phyloP scores from a whole-genome alignment of 2,113 vertebrate genomes.

The Hypomesus transpacificus region DNA sequence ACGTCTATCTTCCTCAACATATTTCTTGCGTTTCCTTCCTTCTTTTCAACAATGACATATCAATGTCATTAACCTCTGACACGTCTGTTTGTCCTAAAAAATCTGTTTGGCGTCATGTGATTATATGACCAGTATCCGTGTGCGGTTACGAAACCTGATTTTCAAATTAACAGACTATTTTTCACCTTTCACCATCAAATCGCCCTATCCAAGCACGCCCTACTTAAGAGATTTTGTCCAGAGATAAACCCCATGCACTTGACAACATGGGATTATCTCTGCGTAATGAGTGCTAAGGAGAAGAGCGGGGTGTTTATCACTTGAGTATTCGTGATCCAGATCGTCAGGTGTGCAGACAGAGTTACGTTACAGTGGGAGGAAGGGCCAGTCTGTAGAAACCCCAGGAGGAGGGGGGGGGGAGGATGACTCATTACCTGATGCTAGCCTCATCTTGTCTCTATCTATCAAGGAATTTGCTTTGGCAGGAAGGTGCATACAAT shows the following conservation, averaged over 20 bases:
- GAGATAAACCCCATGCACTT: constrained; percentile 5
- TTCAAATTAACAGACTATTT: background rate
- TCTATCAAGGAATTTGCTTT: too few relatives aligned
- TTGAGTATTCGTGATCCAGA: too few relatives aligned
- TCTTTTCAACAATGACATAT: constrained; percentile 58
- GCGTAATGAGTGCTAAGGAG: background rate
- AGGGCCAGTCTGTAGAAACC: too few relatives aligned
- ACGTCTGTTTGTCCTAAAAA: constrained; percentile 21
- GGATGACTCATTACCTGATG: too few relatives aligned
- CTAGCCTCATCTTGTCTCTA: background rate
- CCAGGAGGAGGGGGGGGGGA: too few relatives aligned
- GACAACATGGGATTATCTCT: background rate
- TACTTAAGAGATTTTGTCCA: constrained; percentile 13
- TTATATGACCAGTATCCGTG: background rate
- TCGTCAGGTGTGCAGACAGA: too few relatives aligned
- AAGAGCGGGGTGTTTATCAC: too few relatives aligned
- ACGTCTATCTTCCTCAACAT: constrained; percentile 50
- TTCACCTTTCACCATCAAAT: background rate
- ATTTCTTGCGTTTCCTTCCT: constrained; percentile 61
- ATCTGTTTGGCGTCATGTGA: too few relatives aligned
- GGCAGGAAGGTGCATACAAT: too few relatives aligned
- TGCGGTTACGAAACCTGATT: too few relatives aligned
- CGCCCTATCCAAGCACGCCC: constrained; percentile 13
- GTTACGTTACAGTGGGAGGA: too few relatives aligned
- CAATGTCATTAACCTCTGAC: constrained; percentile 52